A percentile compares a stretch with the other conserved stretches of the same genome.
These are phyloP conservation scores for Plagodis pulveraria DNA, from an alignment of 2,888 invertebrate species.

Conservation along the genomic window DNA sequence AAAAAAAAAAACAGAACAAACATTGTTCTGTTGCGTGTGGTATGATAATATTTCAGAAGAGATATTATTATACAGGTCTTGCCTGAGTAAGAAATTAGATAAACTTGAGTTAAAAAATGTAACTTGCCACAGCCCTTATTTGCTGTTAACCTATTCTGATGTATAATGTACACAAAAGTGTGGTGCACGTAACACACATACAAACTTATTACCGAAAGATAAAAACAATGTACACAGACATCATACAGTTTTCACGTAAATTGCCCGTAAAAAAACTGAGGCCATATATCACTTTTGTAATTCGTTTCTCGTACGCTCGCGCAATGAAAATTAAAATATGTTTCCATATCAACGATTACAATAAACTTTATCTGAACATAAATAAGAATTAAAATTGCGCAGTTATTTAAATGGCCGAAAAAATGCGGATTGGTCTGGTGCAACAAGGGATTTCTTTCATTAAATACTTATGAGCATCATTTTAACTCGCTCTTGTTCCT, in stretches of 20 bases:
- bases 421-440: too few species aligned
- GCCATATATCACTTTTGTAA: slow-evolving; percentile 30
- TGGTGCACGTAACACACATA: slow-evolving; percentile 12
- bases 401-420: too few species aligned
- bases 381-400: not conserved
- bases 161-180: slow-evolving; percentile 32
- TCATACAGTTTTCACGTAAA: slow-evolving; percentile 35
- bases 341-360: slow-evolving; percentile 5
- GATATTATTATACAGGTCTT: too few species aligned
- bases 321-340: slow-evolving; percentile 18
- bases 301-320: slow-evolving; percentile 6
- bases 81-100: too few species aligned
- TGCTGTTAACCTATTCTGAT: slow-evolving; percentile 12
- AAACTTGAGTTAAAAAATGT: too few species aligned
- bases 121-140: not conserved
- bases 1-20: too few species aligned
- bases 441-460: too few species aligned
- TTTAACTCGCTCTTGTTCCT: too few species aligned
- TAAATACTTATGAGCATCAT: too few species aligned
- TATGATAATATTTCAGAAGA: too few species aligned
- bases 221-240: slow-evolving; percentile 15
- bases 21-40: too few species aligned
- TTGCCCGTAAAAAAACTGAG: slow-evolving; percentile 31
- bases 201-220: slow-evolving; percentile 20
- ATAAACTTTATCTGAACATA: slow-evolving; percentile 5